These are phyloP conservation scores for Dryobota labecula DNA, from an alignment of 2,888 invertebrate species.

Conservation along the genomic window DNA sequence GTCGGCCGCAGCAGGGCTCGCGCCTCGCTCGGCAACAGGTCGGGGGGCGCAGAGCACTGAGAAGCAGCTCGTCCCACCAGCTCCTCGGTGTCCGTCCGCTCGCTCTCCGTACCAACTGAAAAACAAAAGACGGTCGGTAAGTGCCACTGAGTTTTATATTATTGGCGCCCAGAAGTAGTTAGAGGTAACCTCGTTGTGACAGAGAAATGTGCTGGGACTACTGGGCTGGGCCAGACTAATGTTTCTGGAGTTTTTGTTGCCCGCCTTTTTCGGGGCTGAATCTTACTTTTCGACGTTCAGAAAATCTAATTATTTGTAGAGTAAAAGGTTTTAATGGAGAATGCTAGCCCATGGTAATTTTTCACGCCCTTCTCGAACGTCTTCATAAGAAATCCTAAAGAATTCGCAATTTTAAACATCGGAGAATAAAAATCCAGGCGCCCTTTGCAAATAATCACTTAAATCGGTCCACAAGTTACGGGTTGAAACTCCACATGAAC, in stretches of 20 bases:
- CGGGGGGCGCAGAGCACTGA: constrained; percentile 92
- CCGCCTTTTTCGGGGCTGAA: background rate
- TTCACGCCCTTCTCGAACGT: background rate
- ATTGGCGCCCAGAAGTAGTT: background rate
- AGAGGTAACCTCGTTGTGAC: background rate
- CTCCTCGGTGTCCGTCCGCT: constrained; percentile 93
- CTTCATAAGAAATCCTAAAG: background rate
- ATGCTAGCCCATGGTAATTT: background rate
- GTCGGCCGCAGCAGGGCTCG: constrained; percentile 86
- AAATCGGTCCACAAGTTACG: constrained; percentile 30
- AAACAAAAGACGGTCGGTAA: constrained; percentile 56
- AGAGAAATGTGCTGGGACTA: background rate
- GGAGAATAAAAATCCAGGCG: background rate
- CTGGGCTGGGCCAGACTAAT: background rate
- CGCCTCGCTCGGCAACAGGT: constrained; percentile 90
- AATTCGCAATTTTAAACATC: background rate
- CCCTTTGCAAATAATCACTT: background rate
- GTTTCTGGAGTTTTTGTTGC: background rate
- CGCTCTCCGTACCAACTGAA: constrained; percentile 92
- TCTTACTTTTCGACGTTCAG: background rate
- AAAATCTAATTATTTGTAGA: background rate
- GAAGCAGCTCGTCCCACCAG: constrained; percentile 92
- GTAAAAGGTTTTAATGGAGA: background rate
- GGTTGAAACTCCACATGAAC: background rate
- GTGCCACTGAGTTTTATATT: constrained; percentile 3